These are phyloP conservation scores for Ephydatia muelleri DNA, from an alignment of 37 sponge, comb jelly and placozoan species.

Conservation along the genomic window DNA sequence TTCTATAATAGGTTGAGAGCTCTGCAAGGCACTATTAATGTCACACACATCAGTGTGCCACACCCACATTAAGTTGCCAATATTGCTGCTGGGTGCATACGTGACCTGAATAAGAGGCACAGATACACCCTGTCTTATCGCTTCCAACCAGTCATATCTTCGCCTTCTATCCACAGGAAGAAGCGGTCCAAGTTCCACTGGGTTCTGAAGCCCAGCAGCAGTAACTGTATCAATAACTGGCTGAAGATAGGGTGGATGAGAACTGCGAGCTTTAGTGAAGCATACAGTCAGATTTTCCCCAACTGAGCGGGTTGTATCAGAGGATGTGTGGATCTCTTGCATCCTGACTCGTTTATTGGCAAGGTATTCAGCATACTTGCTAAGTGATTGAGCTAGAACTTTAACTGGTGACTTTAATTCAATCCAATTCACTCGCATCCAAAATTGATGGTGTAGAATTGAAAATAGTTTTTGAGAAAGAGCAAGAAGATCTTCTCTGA, in stretches of 20 bases:
- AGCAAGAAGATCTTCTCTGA: too few relatives aligned
- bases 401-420: slow-evolving; percentile 4
- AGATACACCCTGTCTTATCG: background rate
- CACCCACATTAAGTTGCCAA: slow-evolving; percentile 24
- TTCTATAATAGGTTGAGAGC: background rate
- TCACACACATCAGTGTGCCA: slow-evolving; percentile 16
- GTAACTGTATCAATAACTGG: slow-evolving; percentile 2
- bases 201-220: background rate
- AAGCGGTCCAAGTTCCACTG: slow-evolving; percentile 1
- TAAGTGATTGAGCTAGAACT: slow-evolving; percentile 6
- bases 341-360: slow-evolving; percentile 17
- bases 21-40: slow-evolving; percentile 27
- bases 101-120: slow-evolving; percentile 10
- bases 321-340: slow-evolving; percentile 9
- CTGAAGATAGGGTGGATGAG: background rate
- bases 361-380: slow-evolving; percentile 10
- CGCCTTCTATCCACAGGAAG: slow-evolving; percentile 10
- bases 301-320: slow-evolving; percentile 6
- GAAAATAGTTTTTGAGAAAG: too few relatives aligned
- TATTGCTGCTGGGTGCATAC: slow-evolving; percentile 19
- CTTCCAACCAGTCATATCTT: slow-evolving; percentile 9
- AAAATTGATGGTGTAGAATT: too few relatives aligned
- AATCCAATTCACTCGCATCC: background rate
- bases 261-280: background rate
- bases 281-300: slow-evolving; percentile 5